Percentiles rank a stretch among this genome's conserved stretches.
phyloP scores from a whole-genome alignment of 2,797 vertebrate species.

The Gymnodraco acuticeps region DNA sequence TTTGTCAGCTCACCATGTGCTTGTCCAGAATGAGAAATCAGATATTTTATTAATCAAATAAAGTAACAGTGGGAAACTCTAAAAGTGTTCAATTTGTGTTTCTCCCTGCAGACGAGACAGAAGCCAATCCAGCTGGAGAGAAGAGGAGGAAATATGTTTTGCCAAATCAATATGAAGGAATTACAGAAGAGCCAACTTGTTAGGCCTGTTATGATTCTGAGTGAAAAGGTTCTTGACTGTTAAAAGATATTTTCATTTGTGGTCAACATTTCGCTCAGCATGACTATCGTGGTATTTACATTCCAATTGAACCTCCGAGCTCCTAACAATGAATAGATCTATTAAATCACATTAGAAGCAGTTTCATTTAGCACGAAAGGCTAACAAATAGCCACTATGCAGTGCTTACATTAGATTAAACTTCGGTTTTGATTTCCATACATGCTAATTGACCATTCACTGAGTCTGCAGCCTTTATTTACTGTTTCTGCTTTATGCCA shows the following conservation, averaged over 20 bases:
- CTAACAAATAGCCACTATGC: conserved; percentile 16
- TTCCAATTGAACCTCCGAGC: conserved; percentile 15
- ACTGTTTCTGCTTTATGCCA: neutral
- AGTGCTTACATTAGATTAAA: conserved; percentile 12
- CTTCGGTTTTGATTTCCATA: neutral
- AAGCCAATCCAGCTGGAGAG: conserved; percentile 43
- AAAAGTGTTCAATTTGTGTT: conserved; percentile 54
- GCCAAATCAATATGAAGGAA: conserved; percentile 49
- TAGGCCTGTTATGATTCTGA: conserved; percentile 34
- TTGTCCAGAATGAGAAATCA: conserved; percentile 68
- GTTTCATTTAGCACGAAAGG: conserved; percentile 5
- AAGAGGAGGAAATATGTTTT: conserved; percentile 34
- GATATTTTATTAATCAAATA: conserved; percentile 73
- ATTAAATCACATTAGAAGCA: conserved; percentile 29
- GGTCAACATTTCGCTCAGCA: conserved; percentile 30
- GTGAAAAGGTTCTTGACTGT: conserved; percentile 19
- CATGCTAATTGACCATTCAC: neutral
- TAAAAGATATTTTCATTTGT: conserved; percentile 39
- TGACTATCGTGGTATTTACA: conserved; percentile 36
- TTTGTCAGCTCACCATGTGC: conserved; percentile 63
- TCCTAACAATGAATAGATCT: conserved; percentile 26
- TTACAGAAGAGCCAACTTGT: conserved; percentile 32
- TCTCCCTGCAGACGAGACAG: conserved; percentile 58
- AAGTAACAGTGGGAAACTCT: conserved; percentile 70
- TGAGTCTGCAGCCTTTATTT: neutral